Conservation (phyloP, 1,140 invertebrate species). For the Hypsibius dujardini region DNA sequence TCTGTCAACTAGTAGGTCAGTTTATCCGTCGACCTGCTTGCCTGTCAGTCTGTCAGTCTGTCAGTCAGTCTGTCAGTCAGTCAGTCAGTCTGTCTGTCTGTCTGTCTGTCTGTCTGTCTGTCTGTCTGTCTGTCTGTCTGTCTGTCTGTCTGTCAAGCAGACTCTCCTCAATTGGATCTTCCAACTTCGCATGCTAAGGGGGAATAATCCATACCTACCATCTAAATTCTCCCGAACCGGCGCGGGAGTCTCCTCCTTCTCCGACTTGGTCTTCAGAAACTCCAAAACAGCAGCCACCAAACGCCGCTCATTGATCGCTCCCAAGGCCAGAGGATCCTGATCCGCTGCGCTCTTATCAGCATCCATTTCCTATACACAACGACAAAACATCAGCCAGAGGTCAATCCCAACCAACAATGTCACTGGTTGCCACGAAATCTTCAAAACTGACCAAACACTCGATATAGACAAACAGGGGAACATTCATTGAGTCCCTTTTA, state of each 20-base stretch:
- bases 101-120: too few species aligned
- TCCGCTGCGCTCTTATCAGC: not conserved
- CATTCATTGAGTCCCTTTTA: too few species aligned
- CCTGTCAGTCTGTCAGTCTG: too few species aligned
- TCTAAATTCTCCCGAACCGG: not conserved
- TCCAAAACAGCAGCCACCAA: slow-evolving; percentile 9
- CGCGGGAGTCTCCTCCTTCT: not conserved
- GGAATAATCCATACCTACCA: not conserved
- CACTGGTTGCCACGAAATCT: too few species aligned
- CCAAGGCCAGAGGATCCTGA: slow-evolving; percentile 11
- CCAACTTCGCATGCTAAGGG: not conserved
- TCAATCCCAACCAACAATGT: too few species aligned
- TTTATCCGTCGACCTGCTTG: too few species aligned
- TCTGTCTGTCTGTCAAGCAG: not conserved
- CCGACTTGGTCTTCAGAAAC: not conserved
- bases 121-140: too few species aligned
- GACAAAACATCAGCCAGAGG: not conserved
- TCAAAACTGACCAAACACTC: too few species aligned
- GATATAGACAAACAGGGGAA: too few species aligned
- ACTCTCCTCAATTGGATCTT: not conserved
- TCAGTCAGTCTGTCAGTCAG: too few species aligned
- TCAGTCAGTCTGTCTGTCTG: too few species aligned
- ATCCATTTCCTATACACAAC: not conserved
- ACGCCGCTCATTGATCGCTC: not conserved
- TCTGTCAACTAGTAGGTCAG: too few species aligned